Evolutionary conservation across 2,797 vertebrate genomes (phyloP).

Genomic region (Todus mexicanus): DNA sequence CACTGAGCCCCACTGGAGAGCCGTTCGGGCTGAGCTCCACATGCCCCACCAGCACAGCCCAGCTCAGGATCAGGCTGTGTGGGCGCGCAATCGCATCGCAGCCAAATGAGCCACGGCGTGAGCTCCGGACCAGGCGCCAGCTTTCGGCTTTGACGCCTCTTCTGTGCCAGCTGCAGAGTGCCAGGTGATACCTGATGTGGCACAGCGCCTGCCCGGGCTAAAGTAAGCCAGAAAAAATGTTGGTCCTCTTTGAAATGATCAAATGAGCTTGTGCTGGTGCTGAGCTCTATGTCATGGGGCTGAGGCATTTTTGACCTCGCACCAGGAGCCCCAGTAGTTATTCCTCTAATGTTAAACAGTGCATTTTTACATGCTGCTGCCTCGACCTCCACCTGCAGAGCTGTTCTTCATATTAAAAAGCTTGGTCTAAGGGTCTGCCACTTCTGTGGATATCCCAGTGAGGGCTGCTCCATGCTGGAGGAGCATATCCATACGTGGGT

Average conservation of each 20-base stretch:
- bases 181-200: not conserved
- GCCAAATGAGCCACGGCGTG: not conserved
- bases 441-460: not conserved
- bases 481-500: not conserved
- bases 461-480: not conserved
- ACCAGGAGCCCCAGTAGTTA: not conserved
- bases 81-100: not conserved
- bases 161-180: not conserved
- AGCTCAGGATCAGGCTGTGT: not conserved
- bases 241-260: not conserved
- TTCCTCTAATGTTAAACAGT: not conserved
- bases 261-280: not conserved
- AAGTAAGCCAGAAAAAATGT: not conserved
- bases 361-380: not conserved
- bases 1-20: not conserved
- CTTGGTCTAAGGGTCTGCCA: not conserved
- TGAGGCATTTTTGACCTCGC: not conserved
- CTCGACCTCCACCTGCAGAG: not conserved
- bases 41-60: not conserved
- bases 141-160: accelerated
- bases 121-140: not conserved
- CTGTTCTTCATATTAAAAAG: not conserved
- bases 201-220: not conserved
- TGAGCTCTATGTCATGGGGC: not conserved
- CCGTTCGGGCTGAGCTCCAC: not conserved